Base-by-base conservation (phyloP, 2,113 vertebrate species). In the Oenanthe melanoleuca region DNA sequence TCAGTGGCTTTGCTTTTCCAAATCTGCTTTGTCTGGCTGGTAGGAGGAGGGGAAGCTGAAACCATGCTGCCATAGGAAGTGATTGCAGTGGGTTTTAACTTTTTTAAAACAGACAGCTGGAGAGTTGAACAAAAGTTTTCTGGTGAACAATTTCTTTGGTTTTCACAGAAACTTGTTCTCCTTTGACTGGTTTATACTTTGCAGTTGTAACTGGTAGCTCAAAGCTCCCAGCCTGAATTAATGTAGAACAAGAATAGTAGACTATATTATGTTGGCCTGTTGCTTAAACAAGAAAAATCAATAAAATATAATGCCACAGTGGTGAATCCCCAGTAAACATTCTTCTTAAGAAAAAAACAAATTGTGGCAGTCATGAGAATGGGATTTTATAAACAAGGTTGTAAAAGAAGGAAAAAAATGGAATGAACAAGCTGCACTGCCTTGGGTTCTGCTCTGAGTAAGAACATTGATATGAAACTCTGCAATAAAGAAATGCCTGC, bases 341-440 rank as follows among this genome's bases (percentile, higher is more conserved):
- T 92, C 61, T 87, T 85, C 37, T 45, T 66, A 47, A 86, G 66
- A n/a, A 85, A 82, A 69, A 79, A 83, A 2, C 1, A 79, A 89
- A 80, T 82, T 55, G 14, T 80, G 42, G 49, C 45, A 77, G 61
- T 61, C 11, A 5, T 42, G 79, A 95, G 82, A 91, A 61, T n/a
- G 44, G 69, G 45, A 13, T 63, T 86, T 91, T 94, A 89, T 88
- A 96, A 93, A 94, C 49, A 91, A 87, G 67, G 70, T 63, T 91
- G 73, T 91, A 92, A 93, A 81, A 81, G 69, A 86, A 81, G 56
- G 37, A 79, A 94, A 94, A 94, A 17, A 25, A 74, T 42, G 25
- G 52, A 86, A 79, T 71, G 80, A 86, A 67, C 45, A 74, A 85
- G 60, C 31, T 67, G 37, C 9, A 12, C 40, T 64, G 92, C 79